These are phyloP conservation scores for Drosophila sordidula DNA, from an alignment of 2,888 invertebrate species.

Conservation along the genomic window DNA sequence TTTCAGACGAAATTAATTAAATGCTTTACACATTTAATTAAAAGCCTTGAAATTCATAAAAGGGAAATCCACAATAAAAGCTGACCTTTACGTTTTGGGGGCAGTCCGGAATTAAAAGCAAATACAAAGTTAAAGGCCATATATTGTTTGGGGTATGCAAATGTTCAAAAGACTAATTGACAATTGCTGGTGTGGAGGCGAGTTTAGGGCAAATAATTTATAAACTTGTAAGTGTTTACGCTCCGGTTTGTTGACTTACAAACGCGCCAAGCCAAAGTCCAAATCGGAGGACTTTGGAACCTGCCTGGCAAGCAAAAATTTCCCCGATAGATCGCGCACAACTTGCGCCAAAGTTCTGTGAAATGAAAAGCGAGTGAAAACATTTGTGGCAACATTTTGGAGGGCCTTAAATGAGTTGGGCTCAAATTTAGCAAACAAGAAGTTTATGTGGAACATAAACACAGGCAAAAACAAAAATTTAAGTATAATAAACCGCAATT, in stretches of 20 bases:
- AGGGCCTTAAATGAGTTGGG: background rate
- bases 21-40: constrained; percentile 40
- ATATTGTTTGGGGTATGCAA: background rate
- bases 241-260: constrained; percentile 11
- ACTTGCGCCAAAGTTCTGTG: background rate
- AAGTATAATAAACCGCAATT: no score
- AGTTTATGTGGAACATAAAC: constrained; percentile 10
- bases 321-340: background rate
- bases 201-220: constrained; percentile 21
- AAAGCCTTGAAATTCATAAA: constrained; percentile 15
- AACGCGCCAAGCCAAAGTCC: constrained; percentile 29
- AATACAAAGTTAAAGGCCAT: background rate
- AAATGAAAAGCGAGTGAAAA: background rate
- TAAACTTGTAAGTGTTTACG: constrained; percentile 30
- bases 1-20: constrained; percentile 48
- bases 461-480: constrained; percentile 7
- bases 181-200: background rate
- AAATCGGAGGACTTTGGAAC: constrained; percentile 23
- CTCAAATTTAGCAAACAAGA: constrained; percentile 2
- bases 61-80: background rate
- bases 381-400: constrained; percentile 2
- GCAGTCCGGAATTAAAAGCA: no score
- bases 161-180: background rate
- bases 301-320: background rate
- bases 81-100: background rate